Base-by-base conservation (phyloP, 2,113 vertebrate species). In the Acrocephalus arundinaceus region DNA sequence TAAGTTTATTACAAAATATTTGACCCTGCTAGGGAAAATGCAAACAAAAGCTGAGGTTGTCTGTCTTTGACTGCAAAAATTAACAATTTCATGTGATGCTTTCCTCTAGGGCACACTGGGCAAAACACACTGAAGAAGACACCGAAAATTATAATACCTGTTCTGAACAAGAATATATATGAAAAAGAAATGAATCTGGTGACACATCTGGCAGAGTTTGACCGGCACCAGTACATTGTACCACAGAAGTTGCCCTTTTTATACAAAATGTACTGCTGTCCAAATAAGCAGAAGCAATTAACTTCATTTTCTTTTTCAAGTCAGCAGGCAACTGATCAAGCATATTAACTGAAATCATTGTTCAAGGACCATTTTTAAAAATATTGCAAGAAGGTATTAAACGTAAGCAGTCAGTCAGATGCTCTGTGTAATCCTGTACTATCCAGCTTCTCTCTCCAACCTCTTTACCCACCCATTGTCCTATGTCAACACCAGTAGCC, bases 271-370 rank as follows among this genome's bases (percentile, higher is more conserved):
- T 41, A 68, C 17, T 58, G 92, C 81, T 88, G 74, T 63, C 84
- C 82, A 73, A 83, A 91, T 28, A 61, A 94, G 85, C 89, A 85
- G 41, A 91, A 85, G 23, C 37, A 17, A 90, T 88, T 84, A 96
- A 95, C 78, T 95, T 91, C 23, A 54, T 66, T 77, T 61, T 62
- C 37, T 86, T 48, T 54, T 66, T 94, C 65, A 87, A 93, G 89
- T 27, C 48, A 52, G 49, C 74, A 85, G 78, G 65, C 76, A 73
- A 82, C 57, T 7, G 78, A 94, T 93, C 77, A 67, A 87, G 78
- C 15, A 8, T 66, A 49, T 87, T 65, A 74, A 91, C 4, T 43
- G 45, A 91, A 97, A 93, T 61, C 59, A 78, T 39, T 49, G 66
- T 59, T 89, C 61, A 81, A 86, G 79, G 24, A 45, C 59, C 74